Percentiles rank a stretch among this genome's conserved stretches.
phyloP scores from a whole-genome alignment of 2,888 invertebrate species.

The Plebejus melissa region DNA sequence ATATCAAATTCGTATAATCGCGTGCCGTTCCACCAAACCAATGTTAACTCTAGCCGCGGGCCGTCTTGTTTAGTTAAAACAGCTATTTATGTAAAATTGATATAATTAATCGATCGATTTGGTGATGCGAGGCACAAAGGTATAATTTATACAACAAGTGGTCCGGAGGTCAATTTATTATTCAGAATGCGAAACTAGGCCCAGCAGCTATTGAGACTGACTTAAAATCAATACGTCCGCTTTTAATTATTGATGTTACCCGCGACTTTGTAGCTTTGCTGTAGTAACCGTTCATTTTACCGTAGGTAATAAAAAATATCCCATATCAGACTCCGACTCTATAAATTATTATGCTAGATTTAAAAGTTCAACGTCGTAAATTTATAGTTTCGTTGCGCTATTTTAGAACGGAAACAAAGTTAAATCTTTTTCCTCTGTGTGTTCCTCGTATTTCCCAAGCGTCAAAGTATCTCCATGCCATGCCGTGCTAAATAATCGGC shows the following conservation, averaged over 20 bases:
- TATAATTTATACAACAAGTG: not conserved
- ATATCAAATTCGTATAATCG: not conserved
- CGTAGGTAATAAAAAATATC: not conserved
- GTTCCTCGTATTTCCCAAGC: no score
- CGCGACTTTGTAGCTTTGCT: not conserved
- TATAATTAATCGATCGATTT: not conserved
- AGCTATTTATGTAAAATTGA: not conserved
- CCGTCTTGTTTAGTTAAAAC: not conserved
- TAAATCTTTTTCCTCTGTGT: no score
- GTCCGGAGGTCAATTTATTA: not conserved
- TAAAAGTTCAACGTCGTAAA: no score
- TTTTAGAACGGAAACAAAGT: no score
- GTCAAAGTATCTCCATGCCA: no score
- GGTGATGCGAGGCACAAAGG: not conserved
- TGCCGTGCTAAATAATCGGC: no score
- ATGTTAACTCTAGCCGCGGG: not conserved
- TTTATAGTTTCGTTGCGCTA: no score
- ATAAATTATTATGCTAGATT: no score
- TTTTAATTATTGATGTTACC: not conserved
- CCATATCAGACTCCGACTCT: no score
- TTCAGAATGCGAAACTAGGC: constrained; percentile 5
- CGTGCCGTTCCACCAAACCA: not conserved
- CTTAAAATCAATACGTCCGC: not conserved
- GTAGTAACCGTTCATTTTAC: not conserved
- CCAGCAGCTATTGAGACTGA: not conserved